Evolutionary conservation across 1,140 invertebrate species (phyloP).

Genomic region (Pachypeltis micranthus): DNA sequence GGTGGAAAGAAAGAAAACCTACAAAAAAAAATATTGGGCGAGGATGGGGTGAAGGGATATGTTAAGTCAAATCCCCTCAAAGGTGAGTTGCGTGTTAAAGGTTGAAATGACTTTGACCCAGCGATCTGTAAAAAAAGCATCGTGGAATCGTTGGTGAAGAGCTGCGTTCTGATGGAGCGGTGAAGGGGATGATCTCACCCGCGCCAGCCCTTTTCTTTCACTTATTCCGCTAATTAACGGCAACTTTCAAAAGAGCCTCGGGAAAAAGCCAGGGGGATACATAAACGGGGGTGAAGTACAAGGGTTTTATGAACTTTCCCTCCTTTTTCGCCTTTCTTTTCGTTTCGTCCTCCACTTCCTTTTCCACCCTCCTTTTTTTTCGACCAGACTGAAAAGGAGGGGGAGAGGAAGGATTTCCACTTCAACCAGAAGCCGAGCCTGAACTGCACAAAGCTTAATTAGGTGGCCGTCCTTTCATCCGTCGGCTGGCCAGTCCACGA

Average conservation of each 20-base stretch:
- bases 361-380: not conserved
- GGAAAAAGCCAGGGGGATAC: not conserved
- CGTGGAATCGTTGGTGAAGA: not conserved
- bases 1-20: not conserved
- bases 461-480: slow-evolving; percentile 6
- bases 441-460: not conserved
- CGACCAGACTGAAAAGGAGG: not conserved
- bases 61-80: slow-evolving; percentile 7
- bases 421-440: not conserved
- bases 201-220: not conserved
- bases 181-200: slow-evolving; percentile 3
- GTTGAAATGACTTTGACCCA: slow-evolving; percentile 5
- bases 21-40: too few species aligned
- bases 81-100: not conserved
- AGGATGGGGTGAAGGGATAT: too few species aligned
- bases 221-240: slow-evolving; percentile 6
- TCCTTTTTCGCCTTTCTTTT: not conserved
- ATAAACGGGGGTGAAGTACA: not conserved
- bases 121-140: slow-evolving; percentile 2
- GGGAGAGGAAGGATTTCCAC: slow-evolving; percentile 1
- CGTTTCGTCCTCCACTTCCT: not conserved
- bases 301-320: not conserved
- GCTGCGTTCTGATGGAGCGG: not conserved
- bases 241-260: not conserved
- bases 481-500: too few species aligned